Percentiles rank a stretch among this genome's conserved stretches.
Conservation (phyloP, 2,888 invertebrate genomes). For the Cataglyphis rosenhaueri region DNA sequence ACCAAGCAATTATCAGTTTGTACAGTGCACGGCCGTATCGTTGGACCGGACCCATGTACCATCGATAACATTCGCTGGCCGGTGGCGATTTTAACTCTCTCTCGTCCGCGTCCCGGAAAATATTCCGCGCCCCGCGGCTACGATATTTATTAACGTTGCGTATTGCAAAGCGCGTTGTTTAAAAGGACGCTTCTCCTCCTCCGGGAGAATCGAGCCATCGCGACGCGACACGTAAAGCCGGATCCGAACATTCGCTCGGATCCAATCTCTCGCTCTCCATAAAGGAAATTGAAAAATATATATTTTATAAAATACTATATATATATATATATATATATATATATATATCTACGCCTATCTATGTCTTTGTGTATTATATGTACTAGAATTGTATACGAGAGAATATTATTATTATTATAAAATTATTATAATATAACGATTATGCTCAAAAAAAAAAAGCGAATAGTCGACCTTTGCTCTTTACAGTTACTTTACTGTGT, state of each 20-base stretch:
- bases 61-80: slow-evolving; percentile 55
- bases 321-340: not conserved
- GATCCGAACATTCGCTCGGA: not conserved
- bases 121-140: slow-evolving; percentile 45
- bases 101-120: slow-evolving; percentile 32
- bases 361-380: not conserved
- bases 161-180: slow-evolving; percentile 46
- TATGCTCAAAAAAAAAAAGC: not conserved
- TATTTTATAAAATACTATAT: not conserved
- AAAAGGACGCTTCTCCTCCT: slow-evolving; percentile 26
- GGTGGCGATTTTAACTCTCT: slow-evolving; percentile 49
- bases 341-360: not conserved
- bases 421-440: not conserved
- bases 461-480: not conserved
- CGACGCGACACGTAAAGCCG: slow-evolving; percentile 2
- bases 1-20: slow-evolving; percentile 54
- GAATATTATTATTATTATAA: not conserved
- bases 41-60: not conserved
- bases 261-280: not conserved
- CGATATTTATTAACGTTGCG: slow-evolving; percentile 51
- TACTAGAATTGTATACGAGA: not conserved
- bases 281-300: slow-evolving; percentile 5
- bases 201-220: not conserved
- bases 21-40: slow-evolving; percentile 27
- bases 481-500: slow-evolving; percentile 6